Evolutionary conservation across 2,888 invertebrate species (phyloP).

Genomic region (Tigriopus californicus): DNA sequence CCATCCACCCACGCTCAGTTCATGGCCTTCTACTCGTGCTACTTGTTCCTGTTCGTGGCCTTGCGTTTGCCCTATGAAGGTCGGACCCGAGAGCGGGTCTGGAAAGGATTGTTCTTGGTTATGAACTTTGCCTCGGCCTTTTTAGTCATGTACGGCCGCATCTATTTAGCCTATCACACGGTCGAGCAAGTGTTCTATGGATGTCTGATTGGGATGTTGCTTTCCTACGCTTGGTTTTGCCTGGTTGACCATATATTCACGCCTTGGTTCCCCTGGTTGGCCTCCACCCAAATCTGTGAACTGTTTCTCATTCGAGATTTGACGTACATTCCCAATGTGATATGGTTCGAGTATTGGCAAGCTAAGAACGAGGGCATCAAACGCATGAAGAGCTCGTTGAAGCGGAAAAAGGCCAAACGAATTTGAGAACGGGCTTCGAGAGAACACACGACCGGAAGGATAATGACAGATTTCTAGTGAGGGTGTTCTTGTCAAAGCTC

Average conservation of each 20-base stretch:
- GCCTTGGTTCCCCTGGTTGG: slow-evolving; percentile 63
- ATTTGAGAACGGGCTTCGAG: too few relatives aligned
- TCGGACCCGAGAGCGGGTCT: slow-evolving; percentile 35
- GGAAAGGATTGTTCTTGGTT: slow-evolving; percentile 29
- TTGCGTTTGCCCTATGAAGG: slow-evolving; percentile 43
- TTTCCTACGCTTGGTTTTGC: slow-evolving; percentile 62
- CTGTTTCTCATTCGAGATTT: slow-evolving; percentile 68
- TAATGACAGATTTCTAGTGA: too few relatives aligned
- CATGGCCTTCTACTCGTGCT: slow-evolving; percentile 73
- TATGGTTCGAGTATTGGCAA: slow-evolving; percentile 84
- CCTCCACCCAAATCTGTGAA: slow-evolving; percentile 63
- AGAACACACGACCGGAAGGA: too few relatives aligned
- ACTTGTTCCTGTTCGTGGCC: slow-evolving; percentile 62
- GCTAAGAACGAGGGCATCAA: slow-evolving; percentile 52
- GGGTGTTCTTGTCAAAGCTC: too few relatives aligned
- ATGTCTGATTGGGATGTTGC: slow-evolving; percentile 45
- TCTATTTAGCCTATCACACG: slow-evolving; percentile 73
- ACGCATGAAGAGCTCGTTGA: too few relatives aligned
- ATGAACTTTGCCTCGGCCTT: slow-evolving; percentile 16
- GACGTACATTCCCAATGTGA: slow-evolving; percentile 69
- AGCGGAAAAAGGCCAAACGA: too few relatives aligned
- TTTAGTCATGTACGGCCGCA: slow-evolving; percentile 32
- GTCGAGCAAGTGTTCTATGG: slow-evolving; percentile 61
- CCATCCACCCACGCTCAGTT: slow-evolving; percentile 80
- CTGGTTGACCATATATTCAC: slow-evolving; percentile 59